These are phyloP conservation scores for Speoplatyrhinus poulsoni DNA, from an alignment of 2,113 vertebrate species.

Conservation along the genomic window DNA sequence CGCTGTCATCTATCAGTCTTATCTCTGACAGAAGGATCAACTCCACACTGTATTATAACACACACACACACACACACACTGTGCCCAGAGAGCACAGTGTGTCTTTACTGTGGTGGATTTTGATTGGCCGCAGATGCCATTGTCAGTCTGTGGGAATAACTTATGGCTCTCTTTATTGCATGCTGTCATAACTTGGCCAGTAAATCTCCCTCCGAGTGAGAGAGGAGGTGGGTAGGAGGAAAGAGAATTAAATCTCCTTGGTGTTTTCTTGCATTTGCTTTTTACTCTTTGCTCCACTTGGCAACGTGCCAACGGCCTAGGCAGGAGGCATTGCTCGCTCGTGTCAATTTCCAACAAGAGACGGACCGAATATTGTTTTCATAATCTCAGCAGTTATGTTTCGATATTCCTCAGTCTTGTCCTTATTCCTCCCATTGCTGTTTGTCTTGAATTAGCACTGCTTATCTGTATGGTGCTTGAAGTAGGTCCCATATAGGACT, in stretches of 20 bases:
- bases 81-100: constrained; percentile 34
- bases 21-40: constrained; percentile 52
- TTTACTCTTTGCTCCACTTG: too few species aligned
- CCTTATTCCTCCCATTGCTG: too few species aligned
- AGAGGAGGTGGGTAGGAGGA: constrained; percentile 14
- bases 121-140: constrained; percentile 56
- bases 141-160: constrained; percentile 63
- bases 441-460: too few species aligned
- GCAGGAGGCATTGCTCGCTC: too few species aligned
- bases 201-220: constrained; percentile 68
- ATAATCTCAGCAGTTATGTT: too few species aligned
- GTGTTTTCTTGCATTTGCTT: too few species aligned
- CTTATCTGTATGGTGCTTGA: too few species aligned
- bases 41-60: constrained; percentile 42
- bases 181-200: constrained; percentile 68
- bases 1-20: constrained; percentile 33
- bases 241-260: neutral
- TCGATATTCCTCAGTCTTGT: too few species aligned
- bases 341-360: too few species aligned
- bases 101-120: constrained; percentile 44
- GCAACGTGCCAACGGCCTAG: too few species aligned
- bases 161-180: constrained; percentile 66
- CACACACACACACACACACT: constrained; percentile 10
- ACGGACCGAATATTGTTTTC: too few species aligned
- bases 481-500: too few species aligned